A percentile compares a stretch with the other conserved stretches of the same genome.
Evolutionary conservation across 2,113 vertebrate species (phyloP).

Genomic region (Dunckerocampus dactyliophorus): DNA sequence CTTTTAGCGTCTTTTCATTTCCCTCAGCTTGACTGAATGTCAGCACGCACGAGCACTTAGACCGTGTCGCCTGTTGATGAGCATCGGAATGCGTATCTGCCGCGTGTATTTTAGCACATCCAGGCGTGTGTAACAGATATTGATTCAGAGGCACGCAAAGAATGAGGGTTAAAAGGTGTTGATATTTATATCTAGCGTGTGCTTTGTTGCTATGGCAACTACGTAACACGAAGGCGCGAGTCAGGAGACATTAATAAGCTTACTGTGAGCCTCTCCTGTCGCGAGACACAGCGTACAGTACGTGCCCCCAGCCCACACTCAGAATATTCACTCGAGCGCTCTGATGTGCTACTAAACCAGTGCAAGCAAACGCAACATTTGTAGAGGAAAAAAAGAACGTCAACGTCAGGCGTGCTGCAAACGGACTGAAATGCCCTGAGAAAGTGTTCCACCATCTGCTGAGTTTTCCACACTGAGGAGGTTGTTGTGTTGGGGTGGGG

Average conservation of each 20-base stretch:
- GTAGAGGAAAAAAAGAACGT: not conserved
- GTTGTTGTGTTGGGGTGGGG: slow-evolving; percentile 15
- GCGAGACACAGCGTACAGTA: slow-evolving; percentile 28
- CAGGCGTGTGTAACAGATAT: too few species aligned
- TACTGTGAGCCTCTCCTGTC: slow-evolving; percentile 58
- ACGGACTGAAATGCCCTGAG: slow-evolving; percentile 51
- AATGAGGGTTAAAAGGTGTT: slow-evolving; percentile 8
- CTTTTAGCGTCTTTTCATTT: slow-evolving; percentile 55
- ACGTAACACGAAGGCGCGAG: slow-evolving; percentile 41
- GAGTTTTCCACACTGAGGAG: slow-evolving; percentile 36
- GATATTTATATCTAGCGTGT: slow-evolving; percentile 34
- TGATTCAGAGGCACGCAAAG: too few species aligned
- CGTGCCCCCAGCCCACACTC: not conserved
- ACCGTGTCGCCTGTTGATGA: slow-evolving; percentile 30
- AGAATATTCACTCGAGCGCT: not conserved
- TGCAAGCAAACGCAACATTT: not conserved
- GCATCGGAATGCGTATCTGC: slow-evolving; percentile 11
- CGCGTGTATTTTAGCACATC: not conserved
- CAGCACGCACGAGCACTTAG: slow-evolving; percentile 48
- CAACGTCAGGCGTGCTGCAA: not conserved
- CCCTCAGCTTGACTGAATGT: slow-evolving; percentile 50
- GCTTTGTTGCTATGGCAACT: slow-evolving; percentile 71
- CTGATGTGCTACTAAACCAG: not conserved
- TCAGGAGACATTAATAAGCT: slow-evolving; percentile 64
- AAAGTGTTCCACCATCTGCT: slow-evolving; percentile 68